Conservation (phyloP, 2,888 invertebrate species). For the Drosophila pegasa region DNA sequence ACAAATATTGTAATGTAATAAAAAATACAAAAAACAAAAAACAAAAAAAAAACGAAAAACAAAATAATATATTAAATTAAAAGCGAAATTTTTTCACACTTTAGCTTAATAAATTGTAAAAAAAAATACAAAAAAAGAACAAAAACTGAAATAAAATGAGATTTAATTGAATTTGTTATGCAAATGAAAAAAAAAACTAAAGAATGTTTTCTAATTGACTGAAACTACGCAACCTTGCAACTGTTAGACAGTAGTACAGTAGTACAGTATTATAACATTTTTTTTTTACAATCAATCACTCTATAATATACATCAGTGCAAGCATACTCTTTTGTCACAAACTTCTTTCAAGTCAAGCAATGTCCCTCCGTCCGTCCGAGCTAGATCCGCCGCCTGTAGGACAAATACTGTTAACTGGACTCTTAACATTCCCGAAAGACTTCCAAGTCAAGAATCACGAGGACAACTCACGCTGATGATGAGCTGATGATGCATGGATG, state of each 20-base stretch:
- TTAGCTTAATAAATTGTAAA: conserved; percentile 85
- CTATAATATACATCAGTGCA: neutral
- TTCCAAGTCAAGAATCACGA: neutral
- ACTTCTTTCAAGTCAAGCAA: neutral
- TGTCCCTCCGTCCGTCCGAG: neutral
- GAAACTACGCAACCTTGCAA: neutral
- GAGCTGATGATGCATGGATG: too few relatives aligned
- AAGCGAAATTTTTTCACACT: conserved; percentile 85
- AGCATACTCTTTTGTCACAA: neutral
- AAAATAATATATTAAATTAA: conserved; percentile 76
- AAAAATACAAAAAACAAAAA: conserved; percentile 60
- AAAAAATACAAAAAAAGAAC: conserved; percentile 81
- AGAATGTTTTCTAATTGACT: conserved; percentile 7
- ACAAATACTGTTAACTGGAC: neutral
- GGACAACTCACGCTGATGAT: conserved; percentile 3
- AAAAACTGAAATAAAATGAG: conserved; percentile 83
- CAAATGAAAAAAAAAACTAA: conserved; percentile 79
- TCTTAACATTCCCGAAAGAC: too few relatives aligned
- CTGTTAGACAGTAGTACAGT: neutral
- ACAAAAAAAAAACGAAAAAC: conserved; percentile 67
- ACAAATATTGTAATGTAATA: conserved; percentile 76
- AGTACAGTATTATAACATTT: neutral
- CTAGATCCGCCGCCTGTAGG: neutral
- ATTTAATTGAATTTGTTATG: conserved; percentile 85
- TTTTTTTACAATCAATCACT: neutral